These are phyloP conservation scores for Bedellia somnulentella DNA, from an alignment of 2,888 invertebrate genomes.

Conservation along the genomic window DNA sequence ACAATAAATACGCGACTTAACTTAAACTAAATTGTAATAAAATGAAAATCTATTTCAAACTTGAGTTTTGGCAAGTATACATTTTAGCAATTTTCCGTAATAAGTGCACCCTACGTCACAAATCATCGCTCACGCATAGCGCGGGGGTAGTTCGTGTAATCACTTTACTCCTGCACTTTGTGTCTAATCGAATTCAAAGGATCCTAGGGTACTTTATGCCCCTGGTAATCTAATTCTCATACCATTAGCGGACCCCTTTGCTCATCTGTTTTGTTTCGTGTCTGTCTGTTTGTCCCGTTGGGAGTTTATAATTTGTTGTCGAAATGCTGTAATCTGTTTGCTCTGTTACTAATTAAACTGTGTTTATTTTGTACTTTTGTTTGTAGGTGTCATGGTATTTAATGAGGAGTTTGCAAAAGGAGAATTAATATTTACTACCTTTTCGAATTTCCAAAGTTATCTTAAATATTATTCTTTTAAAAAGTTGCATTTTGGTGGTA, in stretches of 20 bases:
- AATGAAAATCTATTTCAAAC: too few relatives aligned
- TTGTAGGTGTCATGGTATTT: neutral
- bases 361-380: neutral
- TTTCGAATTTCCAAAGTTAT: too few relatives aligned
- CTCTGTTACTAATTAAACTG: constrained; percentile 1
- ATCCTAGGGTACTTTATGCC: constrained; percentile 25
- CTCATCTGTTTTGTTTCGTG: constrained; percentile 12
- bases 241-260: constrained; percentile 30
- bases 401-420: too few relatives aligned
- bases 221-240: constrained; percentile 37
- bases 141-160: constrained; percentile 27
- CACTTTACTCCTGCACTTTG: constrained; percentile 22
- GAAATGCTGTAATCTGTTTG: too few relatives aligned
- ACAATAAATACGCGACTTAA: too few relatives aligned
- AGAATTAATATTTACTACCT: too few relatives aligned
- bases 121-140: constrained; percentile 19
- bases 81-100: too few relatives aligned
- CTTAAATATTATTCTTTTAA: too few relatives aligned
- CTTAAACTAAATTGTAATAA: too few relatives aligned
- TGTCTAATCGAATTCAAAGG: constrained; percentile 29
- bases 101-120: constrained; percentile 13
- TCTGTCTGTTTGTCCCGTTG: constrained; percentile 9
- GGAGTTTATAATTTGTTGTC: constrained; percentile 8
- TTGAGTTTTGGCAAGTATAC: too few relatives aligned
- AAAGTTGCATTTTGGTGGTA: too few relatives aligned